Evolutionary conservation across 1,140 invertebrate species (phyloP), one percentile per base, ranked within the genome.

Genomic region (Akabosia matsudoensis): DNA sequence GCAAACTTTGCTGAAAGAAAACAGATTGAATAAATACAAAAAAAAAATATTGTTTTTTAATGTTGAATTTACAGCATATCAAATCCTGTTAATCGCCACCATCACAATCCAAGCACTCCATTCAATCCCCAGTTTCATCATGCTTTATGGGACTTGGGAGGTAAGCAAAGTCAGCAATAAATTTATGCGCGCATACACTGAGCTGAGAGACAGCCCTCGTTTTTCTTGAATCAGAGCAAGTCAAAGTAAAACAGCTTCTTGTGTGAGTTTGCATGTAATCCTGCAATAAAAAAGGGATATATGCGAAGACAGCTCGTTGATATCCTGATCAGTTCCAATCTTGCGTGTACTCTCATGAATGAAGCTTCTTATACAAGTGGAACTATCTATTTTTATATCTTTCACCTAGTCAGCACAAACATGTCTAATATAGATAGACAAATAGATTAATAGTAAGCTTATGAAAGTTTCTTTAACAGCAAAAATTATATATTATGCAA

Each of bases 71-170:
- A 26, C 77, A 81, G 80, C 77, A 34, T 81, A 79, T 72, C 37
- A 64, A 56, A 76, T 79, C 34, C 73, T 81, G 45, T 56, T 81
- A n/a, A 78, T 79, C 61, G 51, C 78, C 22, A 74, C 78, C 28
- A 79, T 81, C 51, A 31, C 67, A 34, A 61, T 81, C 10, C 64
- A 67, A 71, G 52, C 34, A 22, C 22, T 79, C 3, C 80, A 81
- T 73, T 52, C 79, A n/a, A 79, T 81, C 37, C 80, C 80, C 4
- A 79, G 78, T 52, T 81, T 81, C 54, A 10, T 81, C 28, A 70
- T 81, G 30, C 61, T 81, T 3, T 81, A 81, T 72, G 79, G 76
- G 18, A 81, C 80, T 33, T 81, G 80, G 80, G 78, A 79, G 70
- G 80, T 81, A 73, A 76, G 75, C 33, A 51, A n/a, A n/a, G 26